phyloP scores from a whole-genome alignment of 2,888 invertebrate species.

The Aphrophora alni region DNA sequence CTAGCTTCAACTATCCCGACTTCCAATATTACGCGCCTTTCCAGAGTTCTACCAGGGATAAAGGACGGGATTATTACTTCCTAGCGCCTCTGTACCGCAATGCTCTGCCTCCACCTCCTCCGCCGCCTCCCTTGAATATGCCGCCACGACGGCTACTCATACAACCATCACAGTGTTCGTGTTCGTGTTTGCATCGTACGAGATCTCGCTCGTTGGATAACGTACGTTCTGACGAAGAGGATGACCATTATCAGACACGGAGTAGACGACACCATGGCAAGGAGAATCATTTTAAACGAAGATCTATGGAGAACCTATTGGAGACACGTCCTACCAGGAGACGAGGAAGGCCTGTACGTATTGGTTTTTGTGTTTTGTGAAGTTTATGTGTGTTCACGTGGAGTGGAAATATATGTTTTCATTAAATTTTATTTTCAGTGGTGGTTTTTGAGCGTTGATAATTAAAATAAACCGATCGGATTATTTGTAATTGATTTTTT shows the following conservation, averaged over 20 bases:
- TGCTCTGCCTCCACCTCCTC: constrained; percentile 66
- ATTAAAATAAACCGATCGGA: too few species aligned
- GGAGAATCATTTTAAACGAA: constrained; percentile 62
- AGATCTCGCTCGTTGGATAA: constrained; percentile 77
- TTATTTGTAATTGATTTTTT: too few species aligned
- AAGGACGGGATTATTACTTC: constrained; percentile 66
- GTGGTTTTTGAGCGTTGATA: too few species aligned
- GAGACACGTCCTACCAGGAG: constrained; percentile 50
- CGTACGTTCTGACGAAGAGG: constrained; percentile 44
- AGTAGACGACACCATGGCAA: constrained; percentile 55
- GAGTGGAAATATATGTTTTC: too few species aligned
- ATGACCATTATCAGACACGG: constrained; percentile 47
- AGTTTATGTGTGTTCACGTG: background rate
- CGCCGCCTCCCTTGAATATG: constrained; percentile 54
- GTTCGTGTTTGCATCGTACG: constrained; percentile 60
- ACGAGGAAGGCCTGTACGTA: constrained; percentile 21
- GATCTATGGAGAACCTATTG: constrained; percentile 74
- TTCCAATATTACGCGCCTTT: constrained; percentile 62
- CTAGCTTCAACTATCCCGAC: too few species aligned
- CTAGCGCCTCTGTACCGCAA: constrained; percentile 72
- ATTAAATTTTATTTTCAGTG: too few species aligned
- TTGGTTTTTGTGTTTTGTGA: background rate
- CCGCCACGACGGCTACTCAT: constrained; percentile 52
- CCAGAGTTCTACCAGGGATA: constrained; percentile 61
- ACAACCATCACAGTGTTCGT: constrained; percentile 49